These are phyloP conservation scores for Myxocyprinus asiaticus DNA, from an alignment of 2,113 vertebrate genomes.

Conservation along the genomic window DNA sequence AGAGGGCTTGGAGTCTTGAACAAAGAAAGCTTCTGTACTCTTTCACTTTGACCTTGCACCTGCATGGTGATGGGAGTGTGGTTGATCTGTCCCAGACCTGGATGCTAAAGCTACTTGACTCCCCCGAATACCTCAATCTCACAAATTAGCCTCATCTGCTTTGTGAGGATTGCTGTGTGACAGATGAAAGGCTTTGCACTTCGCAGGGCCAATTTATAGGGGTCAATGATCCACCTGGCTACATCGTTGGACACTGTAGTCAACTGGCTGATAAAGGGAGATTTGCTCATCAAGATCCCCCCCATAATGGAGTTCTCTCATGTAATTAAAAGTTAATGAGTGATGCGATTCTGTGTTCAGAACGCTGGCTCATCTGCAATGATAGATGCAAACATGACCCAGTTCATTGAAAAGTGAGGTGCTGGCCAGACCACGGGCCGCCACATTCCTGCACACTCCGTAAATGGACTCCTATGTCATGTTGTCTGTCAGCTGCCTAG, in stretches of 20 bases:
- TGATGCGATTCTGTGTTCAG: constrained; percentile 36
- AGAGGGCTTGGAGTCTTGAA: constrained; percentile 46
- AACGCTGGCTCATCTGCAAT: constrained; percentile 2
- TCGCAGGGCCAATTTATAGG: constrained; percentile 27
- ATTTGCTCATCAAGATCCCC: constrained; percentile 25
- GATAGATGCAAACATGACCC: constrained; percentile 44
- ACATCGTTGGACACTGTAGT: constrained; percentile 1
- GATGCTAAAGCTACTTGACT: constrained; percentile 45
- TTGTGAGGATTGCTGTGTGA: constrained; percentile 32
- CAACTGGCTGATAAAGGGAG: constrained; percentile 30
- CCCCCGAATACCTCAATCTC: constrained; percentile 28
- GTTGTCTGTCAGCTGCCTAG: constrained; percentile 74
- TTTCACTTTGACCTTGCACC: constrained; percentile 63
- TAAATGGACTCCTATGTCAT: constrained; percentile 72
- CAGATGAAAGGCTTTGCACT: constrained; percentile 39
- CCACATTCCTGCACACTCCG: constrained; percentile 69
- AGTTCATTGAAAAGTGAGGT: constrained; percentile 44
- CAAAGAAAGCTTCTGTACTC: constrained; percentile 55
- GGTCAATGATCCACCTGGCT: constrained; percentile 42
- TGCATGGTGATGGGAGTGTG: constrained; percentile 54
- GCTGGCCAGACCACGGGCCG: constrained; percentile 50
- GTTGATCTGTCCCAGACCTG: constrained; percentile 53
- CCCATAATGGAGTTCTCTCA: constrained; percentile 16
- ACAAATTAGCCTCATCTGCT: constrained; percentile 33
- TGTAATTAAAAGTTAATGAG: constrained; percentile 53